Base-by-base conservation (phyloP, 2,888 invertebrate genomes). In the Drosophila diplacantha region DNA sequence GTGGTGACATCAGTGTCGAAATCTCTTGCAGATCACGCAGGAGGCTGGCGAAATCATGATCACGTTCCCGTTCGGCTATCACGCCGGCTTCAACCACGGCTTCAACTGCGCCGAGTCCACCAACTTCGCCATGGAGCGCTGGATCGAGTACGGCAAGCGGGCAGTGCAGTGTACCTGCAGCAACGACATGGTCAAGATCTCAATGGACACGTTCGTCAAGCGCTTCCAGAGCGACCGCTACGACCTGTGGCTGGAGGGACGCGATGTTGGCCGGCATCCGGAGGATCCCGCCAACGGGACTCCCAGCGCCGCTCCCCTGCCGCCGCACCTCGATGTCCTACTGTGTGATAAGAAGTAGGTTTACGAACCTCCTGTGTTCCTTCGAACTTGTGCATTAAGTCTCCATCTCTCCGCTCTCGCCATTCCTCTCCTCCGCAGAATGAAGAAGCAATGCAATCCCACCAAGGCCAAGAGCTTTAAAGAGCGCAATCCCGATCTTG, bases 41-140 rank as follows among this genome's bases (percentile, higher is more conserved):
- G 95, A 96, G 85, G 91, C 93, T 5, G 98, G 98, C 0, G 98
- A 99, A 89, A 97, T 99, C 72, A 99, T 99, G 95, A 97, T 99
- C 41, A 99, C 99, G 0, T 99, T 99, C 88, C 99, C 99, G 0
- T 98, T 95, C 88, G 99, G 98, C 0, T 99, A 99, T 87, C 99
- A 99, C 88, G 96, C 98, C 68, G 93, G 99, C 0, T 99, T 98
- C 85, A 99, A 99, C 88, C 96, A 98, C 87, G 99, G 99, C 3
- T 99, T 97, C 86, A 99, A 99, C 87, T 95, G 98, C 87, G 99
- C 99, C 0, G 99, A 99, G 88, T 98, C 98, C 0, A 99, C 99
- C 0, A 99, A 99, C 89, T 99, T 99, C 90, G 99, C 99, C 1
- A 93, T 96, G 56, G 93, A 94, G 5, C 91, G 99, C 69, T 99